Percentiles rank a stretch among this genome's conserved stretches.
phyloP scores from a whole-genome alignment of 2,113 vertebrate genomes.

The Pheucticus melanocephalus region DNA sequence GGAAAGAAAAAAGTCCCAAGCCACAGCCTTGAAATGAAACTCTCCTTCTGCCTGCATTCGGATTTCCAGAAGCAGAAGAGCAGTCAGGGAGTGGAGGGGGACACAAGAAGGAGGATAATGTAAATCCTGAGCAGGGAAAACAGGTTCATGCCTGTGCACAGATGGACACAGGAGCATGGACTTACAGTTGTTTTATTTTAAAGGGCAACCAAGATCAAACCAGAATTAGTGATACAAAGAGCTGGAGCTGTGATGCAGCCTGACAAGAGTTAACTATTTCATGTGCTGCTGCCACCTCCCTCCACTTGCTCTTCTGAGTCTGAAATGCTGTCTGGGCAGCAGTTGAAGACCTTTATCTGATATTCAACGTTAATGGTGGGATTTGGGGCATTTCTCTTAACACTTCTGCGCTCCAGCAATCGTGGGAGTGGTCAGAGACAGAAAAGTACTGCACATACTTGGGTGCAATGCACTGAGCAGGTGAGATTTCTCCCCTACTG shows the following conservation, averaged over 20 bases:
- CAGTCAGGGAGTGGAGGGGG: background rate
- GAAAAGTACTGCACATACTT: background rate
- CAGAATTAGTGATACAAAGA: background rate
- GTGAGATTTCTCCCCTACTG: background rate
- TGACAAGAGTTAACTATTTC: background rate
- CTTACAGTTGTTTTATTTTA: background rate
- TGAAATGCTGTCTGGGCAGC: background rate
- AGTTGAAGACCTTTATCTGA: background rate
- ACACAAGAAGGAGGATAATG: background rate
- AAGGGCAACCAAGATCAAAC: background rate
- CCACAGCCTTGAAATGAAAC: background rate
- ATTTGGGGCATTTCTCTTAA: background rate
- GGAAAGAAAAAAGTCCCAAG: background rate
- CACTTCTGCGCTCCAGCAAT: background rate
- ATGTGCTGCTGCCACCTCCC: background rate
- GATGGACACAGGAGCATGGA: background rate
- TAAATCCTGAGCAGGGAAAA: background rate
- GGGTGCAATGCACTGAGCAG: background rate
- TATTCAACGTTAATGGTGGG: background rate
- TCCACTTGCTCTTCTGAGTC: background rate
- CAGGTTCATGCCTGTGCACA: background rate
- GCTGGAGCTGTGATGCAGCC: background rate
- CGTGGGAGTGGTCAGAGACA: rapidly evolving
- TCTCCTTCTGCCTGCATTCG: background rate
- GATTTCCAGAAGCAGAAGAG: background rate